A percentile compares a stretch with the other conserved stretches of the same genome.
phyloP scores from a whole-genome alignment of 2,888 invertebrate species.

The Anthoptus insignis region DNA sequence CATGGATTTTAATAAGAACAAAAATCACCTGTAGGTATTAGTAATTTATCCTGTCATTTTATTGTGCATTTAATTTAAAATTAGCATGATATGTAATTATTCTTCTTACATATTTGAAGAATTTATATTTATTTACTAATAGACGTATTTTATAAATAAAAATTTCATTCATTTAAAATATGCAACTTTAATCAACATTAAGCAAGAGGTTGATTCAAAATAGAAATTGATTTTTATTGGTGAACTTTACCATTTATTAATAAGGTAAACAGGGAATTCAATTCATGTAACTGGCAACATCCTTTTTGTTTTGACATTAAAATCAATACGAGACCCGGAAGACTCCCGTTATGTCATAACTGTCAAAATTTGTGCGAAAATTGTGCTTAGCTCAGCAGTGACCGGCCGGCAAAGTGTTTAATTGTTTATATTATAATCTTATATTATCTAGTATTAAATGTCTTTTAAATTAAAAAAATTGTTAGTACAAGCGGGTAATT shows the following conservation, averaged over 20 bases:
- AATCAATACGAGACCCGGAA: slow-evolving; percentile 40
- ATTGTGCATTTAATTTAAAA: background rate
- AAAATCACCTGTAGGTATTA: too few species aligned
- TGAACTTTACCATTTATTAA: background rate
- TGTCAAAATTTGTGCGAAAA: slow-evolving; percentile 22
- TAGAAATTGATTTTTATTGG: too few species aligned
- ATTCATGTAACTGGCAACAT: slow-evolving; percentile 21
- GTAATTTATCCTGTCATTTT: background rate
- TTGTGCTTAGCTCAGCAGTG: background rate
- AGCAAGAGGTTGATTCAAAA: too few species aligned
- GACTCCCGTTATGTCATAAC: background rate
- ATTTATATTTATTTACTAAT: too few species aligned
- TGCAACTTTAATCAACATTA: too few species aligned
- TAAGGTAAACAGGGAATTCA: background rate
- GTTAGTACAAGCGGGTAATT: slow-evolving; percentile 63
- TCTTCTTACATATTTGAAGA: too few species aligned
- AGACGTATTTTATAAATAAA: too few species aligned
- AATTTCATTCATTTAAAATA: too few species aligned
- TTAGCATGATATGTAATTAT: too few species aligned
- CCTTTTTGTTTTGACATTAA: slow-evolving; percentile 28
- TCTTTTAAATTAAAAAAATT: slow-evolving; percentile 70
- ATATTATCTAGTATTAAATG: slow-evolving; percentile 58
- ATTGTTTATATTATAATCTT: too few species aligned
- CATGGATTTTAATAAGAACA: too few species aligned
- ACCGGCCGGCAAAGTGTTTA: slow-evolving; percentile 14